Percentiles rank a stretch among this genome's conserved stretches.
These are phyloP conservation scores for Apis dorsata DNA, from an alignment of 1,140 invertebrate genomes.

Conservation along the genomic window DNA sequence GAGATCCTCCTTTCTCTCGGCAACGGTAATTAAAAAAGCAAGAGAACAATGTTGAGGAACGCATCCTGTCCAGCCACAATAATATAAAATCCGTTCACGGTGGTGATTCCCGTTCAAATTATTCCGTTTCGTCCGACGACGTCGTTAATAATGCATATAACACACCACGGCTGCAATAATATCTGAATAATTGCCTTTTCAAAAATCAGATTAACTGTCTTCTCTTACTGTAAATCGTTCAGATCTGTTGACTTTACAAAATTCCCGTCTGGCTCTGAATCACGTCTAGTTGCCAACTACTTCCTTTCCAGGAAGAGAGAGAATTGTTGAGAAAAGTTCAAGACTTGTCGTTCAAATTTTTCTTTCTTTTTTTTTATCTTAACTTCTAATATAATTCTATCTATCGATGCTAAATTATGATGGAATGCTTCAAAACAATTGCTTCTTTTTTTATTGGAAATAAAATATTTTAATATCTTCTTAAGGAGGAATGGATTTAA, in stretches of 20 bases:
- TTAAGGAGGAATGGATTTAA: too few relatives aligned
- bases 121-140: slow-evolving; percentile 23
- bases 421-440: too few relatives aligned
- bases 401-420: too few relatives aligned
- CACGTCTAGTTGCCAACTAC: background rate
- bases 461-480: too few relatives aligned
- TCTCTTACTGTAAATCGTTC: slow-evolving; percentile 22
- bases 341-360: too few relatives aligned
- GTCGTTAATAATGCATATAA: slow-evolving; percentile 29
- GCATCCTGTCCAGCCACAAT: background rate
- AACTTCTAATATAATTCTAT: too few relatives aligned
- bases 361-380: too few relatives aligned
- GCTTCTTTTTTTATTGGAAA: too few relatives aligned
- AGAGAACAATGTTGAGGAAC: slow-evolving; percentile 21
- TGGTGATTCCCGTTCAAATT: slow-evolving; percentile 33
- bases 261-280: background rate
- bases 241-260: slow-evolving; percentile 13
- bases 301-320: too few relatives aligned
- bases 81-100: slow-evolving; percentile 51
- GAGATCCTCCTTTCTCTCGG: background rate
- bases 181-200: background rate
- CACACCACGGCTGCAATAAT: background rate
- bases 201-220: background rate
- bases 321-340: too few relatives aligned
- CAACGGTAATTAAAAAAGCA: slow-evolving; percentile 57